These are phyloP conservation scores for Leptopterna dolabrata DNA, from an alignment of 2,888 invertebrate species.

Conservation along the genomic window DNA sequence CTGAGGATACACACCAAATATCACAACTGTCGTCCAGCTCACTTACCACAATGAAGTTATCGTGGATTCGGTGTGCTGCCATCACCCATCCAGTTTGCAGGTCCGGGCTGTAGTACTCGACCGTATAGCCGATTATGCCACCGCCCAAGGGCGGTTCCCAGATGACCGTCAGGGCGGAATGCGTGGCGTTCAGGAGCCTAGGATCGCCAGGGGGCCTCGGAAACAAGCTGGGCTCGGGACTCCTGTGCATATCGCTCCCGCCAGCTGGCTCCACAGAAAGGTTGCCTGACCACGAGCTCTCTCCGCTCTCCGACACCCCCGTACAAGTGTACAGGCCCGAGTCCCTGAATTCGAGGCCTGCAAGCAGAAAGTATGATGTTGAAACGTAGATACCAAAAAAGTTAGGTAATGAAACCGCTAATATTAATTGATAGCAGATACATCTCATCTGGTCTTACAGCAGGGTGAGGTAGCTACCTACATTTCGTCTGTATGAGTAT, in stretches of 20 bases:
- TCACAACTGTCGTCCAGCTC: neutral
- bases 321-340: constrained; percentile 85
- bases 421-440: neutral
- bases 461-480: too few relatives aligned
- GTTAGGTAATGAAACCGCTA: too few relatives aligned
- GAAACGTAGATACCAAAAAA: too few relatives aligned
- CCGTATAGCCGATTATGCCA: constrained; percentile 76
- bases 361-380: constrained; percentile 49
- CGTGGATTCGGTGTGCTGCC: constrained; percentile 76
- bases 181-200: constrained; percentile 68
- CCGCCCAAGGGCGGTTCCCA: constrained; percentile 66
- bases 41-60: constrained; percentile 77
- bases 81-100: constrained; percentile 81
- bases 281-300: constrained; percentile 84
- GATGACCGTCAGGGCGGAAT: constrained; percentile 63
- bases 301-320: constrained; percentile 85
- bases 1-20: too few relatives aligned
- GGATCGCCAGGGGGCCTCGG: constrained; percentile 71
- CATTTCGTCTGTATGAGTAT: too few relatives aligned
- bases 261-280: constrained; percentile 70
- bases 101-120: constrained; percentile 82
- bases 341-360: constrained; percentile 80
- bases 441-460: too few relatives aligned
- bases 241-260: constrained; percentile 69
- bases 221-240: constrained; percentile 69